Base-by-base conservation (phyloP, 2,888 invertebrate genomes). In the Xestia c-nigrum region DNA sequence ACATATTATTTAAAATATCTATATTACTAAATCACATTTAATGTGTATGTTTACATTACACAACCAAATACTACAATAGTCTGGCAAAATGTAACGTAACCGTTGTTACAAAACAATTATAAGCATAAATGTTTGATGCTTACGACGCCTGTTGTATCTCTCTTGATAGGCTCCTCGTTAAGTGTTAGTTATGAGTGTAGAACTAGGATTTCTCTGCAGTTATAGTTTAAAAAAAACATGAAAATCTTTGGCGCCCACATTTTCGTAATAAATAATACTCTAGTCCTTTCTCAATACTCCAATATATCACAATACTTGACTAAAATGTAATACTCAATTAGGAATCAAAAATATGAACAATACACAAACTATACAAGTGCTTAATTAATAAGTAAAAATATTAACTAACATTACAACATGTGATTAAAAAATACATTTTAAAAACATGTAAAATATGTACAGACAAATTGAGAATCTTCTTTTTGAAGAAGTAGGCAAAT, bases 261-360 rank as follows among this genome's bases (percentile, higher is more conserved):
- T 43, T 68, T 64, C 31, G 31, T 67, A 72, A 80, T 61, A 55
- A 74, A 80, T 64, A 74, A 77, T 81, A 84, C 74, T 76, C 46
- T 64, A 84, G 52, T 65, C 14, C 66, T 24, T 74, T 72, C 19
- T 52, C 72, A 80, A 72, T 78, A 80, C 68, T 78, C 52, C 59
- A 83, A 72, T 80, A 80, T 79, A 89, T 89, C 88, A 88, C 89
- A 75, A 76, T 70, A 57, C 57, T 71, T 78, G 80, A 89, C 88
- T 88, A 83, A 83, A 82, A 75, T 76, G 21, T 82, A 83, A 78
- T 81, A 81, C 72, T 78, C 4, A 1, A 80, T 80, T 83, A 88
- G 87, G 85, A 85, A 88, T 83, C 74, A 64, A 10, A 72, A 81
- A 73, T 70, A 76, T 57, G 47, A 59, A 70, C 21, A 66, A 38